Conservation (phyloP, 2,113 vertebrate genomes). For the Penelope pileata region DNA sequence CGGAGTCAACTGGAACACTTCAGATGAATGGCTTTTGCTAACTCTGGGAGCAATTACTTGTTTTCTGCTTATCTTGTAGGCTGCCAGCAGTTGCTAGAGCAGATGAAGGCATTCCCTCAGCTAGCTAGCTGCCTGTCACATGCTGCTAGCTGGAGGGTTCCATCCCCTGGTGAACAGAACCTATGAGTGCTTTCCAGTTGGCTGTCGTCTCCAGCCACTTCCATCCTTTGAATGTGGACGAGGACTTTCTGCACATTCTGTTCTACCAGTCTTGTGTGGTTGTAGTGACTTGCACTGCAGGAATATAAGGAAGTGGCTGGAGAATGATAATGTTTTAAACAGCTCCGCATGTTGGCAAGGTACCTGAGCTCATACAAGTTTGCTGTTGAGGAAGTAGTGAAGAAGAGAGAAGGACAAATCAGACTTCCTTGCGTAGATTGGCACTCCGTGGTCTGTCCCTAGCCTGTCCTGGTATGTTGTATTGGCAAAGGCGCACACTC, state of each 20-base stretch:
- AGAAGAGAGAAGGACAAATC: not conserved
- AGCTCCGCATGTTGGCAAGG: not conserved
- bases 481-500: not conserved
- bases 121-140: not conserved
- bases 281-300: not conserved
- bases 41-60: not conserved
- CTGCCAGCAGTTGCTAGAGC: not conserved
- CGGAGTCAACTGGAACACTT: not conserved
- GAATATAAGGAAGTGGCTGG: not conserved
- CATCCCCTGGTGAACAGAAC: not conserved
- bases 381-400: not conserved
- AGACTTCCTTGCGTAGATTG: not conserved
- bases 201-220: not conserved
- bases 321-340: not conserved
- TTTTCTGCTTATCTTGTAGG: not conserved
- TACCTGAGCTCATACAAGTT: rapidly evolving
- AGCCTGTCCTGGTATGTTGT: not conserved
- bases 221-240: not conserved
- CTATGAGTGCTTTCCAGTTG: rapidly evolving
- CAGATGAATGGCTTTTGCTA: not conserved
- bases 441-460: not conserved
- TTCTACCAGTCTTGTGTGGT: not conserved
- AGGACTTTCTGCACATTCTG: not conserved
- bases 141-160: not conserved
- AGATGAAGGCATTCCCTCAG: not conserved